Evolutionary conservation across 37 sponge, comb jelly and placozoan species (phyloP), one percentile per base, ranked within the genome.

Genomic region (Diacarnus erythraeanus): DNA sequence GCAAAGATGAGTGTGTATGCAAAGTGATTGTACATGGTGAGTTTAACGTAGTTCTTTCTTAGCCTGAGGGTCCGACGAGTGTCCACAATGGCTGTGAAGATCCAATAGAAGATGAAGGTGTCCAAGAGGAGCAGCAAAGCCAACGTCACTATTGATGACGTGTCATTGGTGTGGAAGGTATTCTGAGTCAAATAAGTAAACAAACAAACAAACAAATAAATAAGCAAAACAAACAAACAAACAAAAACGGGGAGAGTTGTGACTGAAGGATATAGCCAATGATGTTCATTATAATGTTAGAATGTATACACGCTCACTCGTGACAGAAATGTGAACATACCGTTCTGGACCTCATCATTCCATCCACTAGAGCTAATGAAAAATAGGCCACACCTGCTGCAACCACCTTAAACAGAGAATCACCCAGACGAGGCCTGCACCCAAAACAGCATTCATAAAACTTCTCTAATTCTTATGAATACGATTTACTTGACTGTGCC

Each of bases 11-110:
- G 80, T 12, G 85, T 73, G 65, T 86, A 83, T 2, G 76, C 74
- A 23, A 94, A 72, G 44, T 90, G 91, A 69, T 88, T 90, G 76
- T 94, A 94, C 61, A 94, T 63, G n/a, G 95, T 23, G 1, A 94
- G 88, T 64, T 94, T 94, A 26, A 78, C 70, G 38, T 40, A 64
- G 74, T 95, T 95, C 71, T 87, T 84, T 17, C 95, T 73, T 47
- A 95, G 57, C 17, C 86, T 59, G 39, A 95, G 86, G 2, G 80
- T 57, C 15, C 87, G 70, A 9, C 89, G 60, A 6, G 92, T 91
- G 39, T 81, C 83, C 35, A 91, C 74, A 26, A 95, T 57, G 22
- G 87, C 74, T 1, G 69, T 75, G 75, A 91, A 86, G 69, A 88
- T 90, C 90, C 90, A 90, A 66, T 78, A 90, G 30, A 84, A 34